Base-by-base conservation (phyloP, 1,140 invertebrate species). In the Brachionus sp. region DNA sequence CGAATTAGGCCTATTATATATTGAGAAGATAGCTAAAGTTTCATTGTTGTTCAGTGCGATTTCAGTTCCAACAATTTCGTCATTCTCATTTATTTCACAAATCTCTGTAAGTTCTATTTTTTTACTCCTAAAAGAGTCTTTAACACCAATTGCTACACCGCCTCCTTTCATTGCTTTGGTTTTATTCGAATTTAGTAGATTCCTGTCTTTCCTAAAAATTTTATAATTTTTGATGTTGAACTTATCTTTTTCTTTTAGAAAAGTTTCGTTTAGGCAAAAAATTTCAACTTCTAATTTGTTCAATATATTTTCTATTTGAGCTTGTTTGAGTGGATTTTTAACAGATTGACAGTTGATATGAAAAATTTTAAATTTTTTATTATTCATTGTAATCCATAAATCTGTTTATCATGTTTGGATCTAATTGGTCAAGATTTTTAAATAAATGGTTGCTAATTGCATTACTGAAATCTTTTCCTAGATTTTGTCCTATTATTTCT, bases 291-390 rank as follows among this genome's bases (percentile, higher is more conserved):
- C 66, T 35, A 70, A 70, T 70, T 70, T 37, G 25, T 33, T 70
- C 66, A 70, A 70, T 13, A 70, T 70, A 70, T 70, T 70, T 70
- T 70, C 66, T 33, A 70, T 70, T 70, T 70, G 66, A 37, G 66
- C n/a, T 70, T 70, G 29, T 70, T 70, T 70, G 25, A 70, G n/a
- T n/a, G n/a, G n/a, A 37, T 70, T 70, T 70, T 70, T 70, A 37
- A 70, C 29, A 16, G 66, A 70, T 70, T 70, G 66, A 37, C 66
- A 70, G 35, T 70, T 70, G 66, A 70, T 70, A 37, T 70, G 66
- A 16, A 70, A 37, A 37, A 70, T 70, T 16, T 70, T 70, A 70
- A 70, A 70, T 35, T 70, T 70, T 16, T 33, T 35, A 37, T 70
- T 70, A 37, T 35, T 70, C 66, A 70, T 70, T 16, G 12, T 35